Percentiles rank a stretch among this genome's conserved stretches.
phyloP scores from a whole-genome alignment of 2,888 invertebrate genomes.

The Cephus sareptanus region DNA sequence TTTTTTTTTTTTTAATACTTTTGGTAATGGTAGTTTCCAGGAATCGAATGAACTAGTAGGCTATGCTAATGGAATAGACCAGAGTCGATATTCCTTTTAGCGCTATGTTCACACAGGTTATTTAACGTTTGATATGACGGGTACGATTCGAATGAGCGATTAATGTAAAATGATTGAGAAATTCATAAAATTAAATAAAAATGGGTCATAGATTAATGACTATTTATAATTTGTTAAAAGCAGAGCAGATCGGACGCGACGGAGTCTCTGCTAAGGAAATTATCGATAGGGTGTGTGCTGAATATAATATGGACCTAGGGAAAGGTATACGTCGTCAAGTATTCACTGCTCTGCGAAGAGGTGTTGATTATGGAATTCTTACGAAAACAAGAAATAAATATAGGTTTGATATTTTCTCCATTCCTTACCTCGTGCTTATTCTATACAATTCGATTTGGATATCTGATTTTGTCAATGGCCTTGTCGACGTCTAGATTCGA shows the following conservation, averaged over 20 bases:
- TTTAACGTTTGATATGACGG: not conserved
- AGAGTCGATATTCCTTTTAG: not conserved
- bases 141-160: not conserved
- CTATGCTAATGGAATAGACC: not conserved
- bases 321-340: conserved; percentile 44
- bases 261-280: conserved; percentile 46
- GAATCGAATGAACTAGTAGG: not conserved
- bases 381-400: conserved; percentile 48
- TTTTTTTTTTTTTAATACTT: not conserved
- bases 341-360: conserved; percentile 47
- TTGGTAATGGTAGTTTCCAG: not conserved
- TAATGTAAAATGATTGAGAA: not conserved
- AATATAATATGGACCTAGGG: conserved; percentile 37
- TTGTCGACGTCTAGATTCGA: not conserved
- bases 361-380: conserved; percentile 53
- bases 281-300: conserved; percentile 40
- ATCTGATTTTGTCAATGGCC: not conserved
- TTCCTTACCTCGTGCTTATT: not conserved
- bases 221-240: conserved; percentile 46
- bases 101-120: not conserved
- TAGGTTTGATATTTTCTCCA: conserved; percentile 31
- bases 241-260: conserved; percentile 27
- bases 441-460: not conserved
- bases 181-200: not conserved
- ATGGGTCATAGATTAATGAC: conserved; percentile 43